These are phyloP conservation scores for Salvator merianae DNA, from an alignment of 2,113 vertebrate species.

Conservation along the genomic window DNA sequence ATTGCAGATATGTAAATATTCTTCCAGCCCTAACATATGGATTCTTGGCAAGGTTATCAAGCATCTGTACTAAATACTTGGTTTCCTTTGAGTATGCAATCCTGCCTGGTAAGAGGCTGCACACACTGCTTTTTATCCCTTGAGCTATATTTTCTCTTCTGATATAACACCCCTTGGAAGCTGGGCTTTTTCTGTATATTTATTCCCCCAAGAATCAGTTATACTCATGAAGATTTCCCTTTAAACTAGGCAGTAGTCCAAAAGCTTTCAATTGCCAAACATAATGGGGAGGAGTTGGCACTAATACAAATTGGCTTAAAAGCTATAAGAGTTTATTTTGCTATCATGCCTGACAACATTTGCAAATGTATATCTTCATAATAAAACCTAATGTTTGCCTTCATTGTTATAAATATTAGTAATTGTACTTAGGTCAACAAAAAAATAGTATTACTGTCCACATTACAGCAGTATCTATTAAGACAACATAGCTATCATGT, in stretches of 20 bases:
- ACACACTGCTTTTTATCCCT: conserved; percentile 29
- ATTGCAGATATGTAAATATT: conserved; percentile 43
- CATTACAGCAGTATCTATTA: conserved; percentile 21
- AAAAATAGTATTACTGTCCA: conserved; percentile 18
- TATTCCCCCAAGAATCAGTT: conserved; percentile 47
- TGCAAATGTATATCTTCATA: neutral
- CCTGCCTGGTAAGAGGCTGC: conserved; percentile 47
- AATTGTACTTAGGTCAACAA: conserved; percentile 22
- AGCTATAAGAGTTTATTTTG: conserved; percentile 45
- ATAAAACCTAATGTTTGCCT: conserved; percentile 37
- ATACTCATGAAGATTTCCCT: conserved; percentile 32
- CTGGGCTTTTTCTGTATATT: conserved; percentile 35
- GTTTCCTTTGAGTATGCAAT: conserved; percentile 46
- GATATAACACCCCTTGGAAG: conserved; percentile 44
- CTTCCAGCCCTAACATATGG: conserved; percentile 44
- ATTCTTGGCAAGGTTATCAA: conserved; percentile 48
- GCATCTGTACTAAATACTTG: conserved; percentile 49
- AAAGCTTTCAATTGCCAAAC: conserved; percentile 20
- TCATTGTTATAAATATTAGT: conserved; percentile 18
- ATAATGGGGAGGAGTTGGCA: conserved; percentile 7
- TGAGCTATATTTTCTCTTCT: conserved; percentile 27
- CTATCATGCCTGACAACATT: conserved; percentile 41
- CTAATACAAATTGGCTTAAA: conserved; percentile 31
- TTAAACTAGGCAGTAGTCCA: conserved; percentile 42
- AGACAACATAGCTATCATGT: neutral